These are phyloP conservation scores for Vulpes vulpes DNA, from an alignment of 2,113 vertebrate genomes.

Conservation along the genomic window DNA sequence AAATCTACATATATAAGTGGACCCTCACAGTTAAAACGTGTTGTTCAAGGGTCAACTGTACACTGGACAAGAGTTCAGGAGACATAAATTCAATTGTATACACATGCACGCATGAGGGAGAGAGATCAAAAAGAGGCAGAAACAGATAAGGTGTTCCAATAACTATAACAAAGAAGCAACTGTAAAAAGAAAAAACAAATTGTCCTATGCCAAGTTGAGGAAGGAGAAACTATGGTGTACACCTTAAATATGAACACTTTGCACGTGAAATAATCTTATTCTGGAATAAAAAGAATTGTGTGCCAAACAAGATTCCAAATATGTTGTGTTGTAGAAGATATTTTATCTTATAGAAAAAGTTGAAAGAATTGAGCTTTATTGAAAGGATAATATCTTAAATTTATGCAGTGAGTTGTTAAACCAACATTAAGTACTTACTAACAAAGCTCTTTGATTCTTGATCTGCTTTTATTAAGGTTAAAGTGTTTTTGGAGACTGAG, in stretches of 20 bases:
- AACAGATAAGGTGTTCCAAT: not conserved
- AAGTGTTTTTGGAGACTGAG: not conserved
- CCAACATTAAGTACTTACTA: not conserved
- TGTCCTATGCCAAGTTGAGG: not conserved
- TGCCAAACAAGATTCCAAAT: not conserved
- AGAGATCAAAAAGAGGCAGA: not conserved
- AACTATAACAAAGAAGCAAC: not conserved
- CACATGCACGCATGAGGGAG: not conserved
- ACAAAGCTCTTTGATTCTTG: not conserved
- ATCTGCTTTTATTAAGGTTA: constrained; percentile 24
- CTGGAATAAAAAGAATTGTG: not conserved
- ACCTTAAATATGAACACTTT: not conserved
- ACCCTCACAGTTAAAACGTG: not conserved
- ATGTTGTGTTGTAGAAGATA: not conserved
- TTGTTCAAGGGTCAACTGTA: not conserved
- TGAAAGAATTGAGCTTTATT: not conserved
- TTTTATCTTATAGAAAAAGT: not conserved
- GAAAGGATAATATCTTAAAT: constrained; percentile 14
- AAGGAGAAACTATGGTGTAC: constrained; percentile 22
- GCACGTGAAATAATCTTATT: not conserved
- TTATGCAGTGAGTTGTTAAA: not conserved
- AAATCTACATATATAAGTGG: not conserved
- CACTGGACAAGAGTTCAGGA: not conserved
- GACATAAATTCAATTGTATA: not conserved
- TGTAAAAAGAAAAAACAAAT: not conserved